Evolutionary conservation across 2,797 vertebrate genomes (phyloP).

Genomic region (Picus viridis): DNA sequence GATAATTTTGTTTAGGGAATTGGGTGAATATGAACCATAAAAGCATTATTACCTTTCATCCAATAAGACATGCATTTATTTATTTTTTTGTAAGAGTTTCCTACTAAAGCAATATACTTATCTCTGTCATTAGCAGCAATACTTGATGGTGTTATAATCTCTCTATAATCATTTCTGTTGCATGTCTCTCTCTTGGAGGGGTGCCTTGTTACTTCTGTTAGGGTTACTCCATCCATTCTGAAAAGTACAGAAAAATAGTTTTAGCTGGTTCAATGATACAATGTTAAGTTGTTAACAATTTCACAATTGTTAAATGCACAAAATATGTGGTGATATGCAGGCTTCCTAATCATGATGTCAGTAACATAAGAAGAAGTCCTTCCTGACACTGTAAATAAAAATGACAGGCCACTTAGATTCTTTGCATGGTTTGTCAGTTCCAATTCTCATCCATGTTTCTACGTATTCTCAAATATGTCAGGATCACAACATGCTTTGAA

Average conservation of each 20-base stretch:
- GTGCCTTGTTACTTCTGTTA: neutral
- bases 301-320: neutral
- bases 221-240: neutral
- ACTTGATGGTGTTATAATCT: neutral
- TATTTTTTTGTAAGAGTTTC: neutral
- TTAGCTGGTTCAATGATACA: neutral
- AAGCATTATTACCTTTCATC: neutral
- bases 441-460: conserved; percentile 41
- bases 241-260: neutral
- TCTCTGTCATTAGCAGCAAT: neutral
- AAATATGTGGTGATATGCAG: neutral
- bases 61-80: neutral
- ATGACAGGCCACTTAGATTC: conserved; percentile 59
- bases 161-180: neutral
- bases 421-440: conserved; percentile 63
- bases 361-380: conserved; percentile 31
- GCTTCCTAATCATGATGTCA: conserved; percentile 40
- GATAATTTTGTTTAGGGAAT: neutral
- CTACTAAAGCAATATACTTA: neutral
- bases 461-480: conserved; percentile 44
- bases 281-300: neutral
- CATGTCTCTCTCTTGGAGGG: neutral
- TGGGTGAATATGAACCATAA: neutral
- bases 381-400: conserved; percentile 57
- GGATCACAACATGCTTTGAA: conserved; percentile 57